phyloP scores from a whole-genome alignment of 2,797 vertebrate species.

The Crenuchus spilurus region DNA sequence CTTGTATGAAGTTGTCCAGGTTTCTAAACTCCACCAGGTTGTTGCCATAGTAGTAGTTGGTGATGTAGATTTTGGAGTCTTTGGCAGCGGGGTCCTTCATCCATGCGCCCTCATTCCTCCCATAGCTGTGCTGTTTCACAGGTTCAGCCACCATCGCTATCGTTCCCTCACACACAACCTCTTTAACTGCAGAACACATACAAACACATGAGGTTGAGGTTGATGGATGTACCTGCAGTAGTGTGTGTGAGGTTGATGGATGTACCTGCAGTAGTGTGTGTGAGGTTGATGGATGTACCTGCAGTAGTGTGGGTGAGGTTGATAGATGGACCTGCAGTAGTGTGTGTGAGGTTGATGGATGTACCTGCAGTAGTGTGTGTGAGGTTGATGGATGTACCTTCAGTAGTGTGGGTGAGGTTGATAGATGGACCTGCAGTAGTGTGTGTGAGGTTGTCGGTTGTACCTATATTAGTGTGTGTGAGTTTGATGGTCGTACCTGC shows the following conservation, averaged over 20 bases:
- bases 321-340: slow-evolving; percentile 53
- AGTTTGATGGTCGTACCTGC: slow-evolving; percentile 69
- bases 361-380: too few relatives aligned
- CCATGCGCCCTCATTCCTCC: slow-evolving; percentile 95
- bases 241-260: background rate
- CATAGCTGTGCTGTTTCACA: slow-evolving; percentile 89
- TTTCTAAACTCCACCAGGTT: slow-evolving; percentile 94
- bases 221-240: too few relatives aligned
- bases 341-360: background rate
- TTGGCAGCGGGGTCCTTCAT: slow-evolving; percentile 92
- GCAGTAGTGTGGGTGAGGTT: slow-evolving; percentile 69
- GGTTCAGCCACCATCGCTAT: slow-evolving; percentile 86
- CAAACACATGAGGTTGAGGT: too few relatives aligned
- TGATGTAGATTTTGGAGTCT: slow-evolving; percentile 92
- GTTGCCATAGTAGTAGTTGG: slow-evolving; percentile 97
- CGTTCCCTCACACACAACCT: slow-evolving; percentile 88
- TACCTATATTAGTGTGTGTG: background rate
- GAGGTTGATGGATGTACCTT: slow-evolving; percentile 68
- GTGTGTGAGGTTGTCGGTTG: background rate
- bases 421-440: slow-evolving; percentile 52
- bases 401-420: slow-evolving; percentile 67
- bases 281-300: slow-evolving; percentile 65
- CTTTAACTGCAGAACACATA: slow-evolving; percentile 68
- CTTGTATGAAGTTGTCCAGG: slow-evolving; percentile 96
- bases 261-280: too few relatives aligned